Percentiles rank a stretch among this genome's conserved stretches.
These are phyloP conservation scores for Pedetes capensis DNA, from an alignment of 2,113 vertebrate species.

Conservation along the genomic window DNA sequence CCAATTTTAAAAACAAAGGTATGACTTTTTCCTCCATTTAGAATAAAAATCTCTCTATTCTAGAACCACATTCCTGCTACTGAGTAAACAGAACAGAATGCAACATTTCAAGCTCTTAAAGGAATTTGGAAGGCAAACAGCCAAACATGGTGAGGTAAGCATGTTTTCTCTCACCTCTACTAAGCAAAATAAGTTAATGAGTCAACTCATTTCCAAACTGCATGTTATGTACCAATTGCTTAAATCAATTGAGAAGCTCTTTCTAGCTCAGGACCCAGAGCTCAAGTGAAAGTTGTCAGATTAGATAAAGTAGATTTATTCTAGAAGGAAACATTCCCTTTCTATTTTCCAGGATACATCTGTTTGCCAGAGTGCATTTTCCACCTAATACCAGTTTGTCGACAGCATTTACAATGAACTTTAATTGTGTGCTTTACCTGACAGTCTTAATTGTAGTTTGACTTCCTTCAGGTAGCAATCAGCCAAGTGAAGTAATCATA, in stretches of 20 bases:
- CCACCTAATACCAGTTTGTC: slow-evolving; percentile 73
- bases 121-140: slow-evolving; percentile 25
- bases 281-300: slow-evolving; percentile 77
- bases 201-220: slow-evolving; percentile 62
- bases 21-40: neutral
- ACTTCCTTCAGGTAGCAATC: slow-evolving; percentile 84
- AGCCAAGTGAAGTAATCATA: slow-evolving; percentile 80
- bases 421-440: slow-evolving; percentile 82
- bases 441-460: slow-evolving; percentile 83
- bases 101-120: slow-evolving; percentile 1
- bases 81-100: neutral
- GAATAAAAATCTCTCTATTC: neutral
- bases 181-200: slow-evolving; percentile 71
- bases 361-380: slow-evolving; percentile 76
- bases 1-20: neutral
- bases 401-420: slow-evolving; percentile 78
- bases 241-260: slow-evolving; percentile 72
- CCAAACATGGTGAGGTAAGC: neutral
- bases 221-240: slow-evolving; percentile 47
- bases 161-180: neutral
- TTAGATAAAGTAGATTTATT: slow-evolving; percentile 77
- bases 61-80: neutral
- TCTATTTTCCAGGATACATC: slow-evolving; percentile 79
- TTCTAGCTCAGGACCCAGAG: slow-evolving; percentile 66
- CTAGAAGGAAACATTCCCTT: slow-evolving; percentile 74